Base-by-base conservation (phyloP, 2,888 invertebrate genomes). In the Arrhopalites spinosus region DNA sequence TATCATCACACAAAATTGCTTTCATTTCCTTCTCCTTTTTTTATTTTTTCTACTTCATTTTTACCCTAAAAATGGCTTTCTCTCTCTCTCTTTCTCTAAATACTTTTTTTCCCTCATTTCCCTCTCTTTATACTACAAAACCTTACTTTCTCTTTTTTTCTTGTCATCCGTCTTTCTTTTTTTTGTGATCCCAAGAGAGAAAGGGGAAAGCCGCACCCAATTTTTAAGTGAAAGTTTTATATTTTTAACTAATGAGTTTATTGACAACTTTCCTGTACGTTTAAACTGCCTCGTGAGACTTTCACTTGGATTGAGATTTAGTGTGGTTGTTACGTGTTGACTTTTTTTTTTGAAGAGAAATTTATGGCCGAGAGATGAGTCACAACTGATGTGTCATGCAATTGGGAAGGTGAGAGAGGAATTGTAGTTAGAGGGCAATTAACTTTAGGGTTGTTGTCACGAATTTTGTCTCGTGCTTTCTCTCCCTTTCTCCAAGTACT, bases 11-110 rank as follows among this genome's bases (percentile, higher is more conserved):
- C 53, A 56, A 70, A 56, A 70, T 56, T 56, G 36, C 70, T 56
- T 70, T 70, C 56, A 53, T 53, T 66, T 70, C 70, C 30, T 56
- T 36, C 56, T 56, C 69, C 27, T 56, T 27, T 70, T 61, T 66
- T 66, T n/a, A n/a, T n/a, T 45, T 36, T 66, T 66, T 66, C 66
- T 45, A 66, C 66, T 66, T 66, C 45, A 66, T 66, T 43, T 45
- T 43, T n/a, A 29, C 64, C 36, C 64, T 64, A 66, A 66, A 66
- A 66, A 66, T 66, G 20, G 45, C 45, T 27, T 47, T 36, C 27
- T 43, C 64, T 61, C 61, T 25, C 61, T 61, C 61, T 61, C 61
- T 61, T 23, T 61, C 15, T 29, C 50, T n/a, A n/a, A n/a, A 3
- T 15, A n/a, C 50, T 61, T 25, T 61, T 23, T 25, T 59, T 59